Evolutionary conservation across 2,113 vertebrate genomes (phyloP), one percentile per base, ranked within the genome.

Genomic region (Oriolus oriolus): DNA sequence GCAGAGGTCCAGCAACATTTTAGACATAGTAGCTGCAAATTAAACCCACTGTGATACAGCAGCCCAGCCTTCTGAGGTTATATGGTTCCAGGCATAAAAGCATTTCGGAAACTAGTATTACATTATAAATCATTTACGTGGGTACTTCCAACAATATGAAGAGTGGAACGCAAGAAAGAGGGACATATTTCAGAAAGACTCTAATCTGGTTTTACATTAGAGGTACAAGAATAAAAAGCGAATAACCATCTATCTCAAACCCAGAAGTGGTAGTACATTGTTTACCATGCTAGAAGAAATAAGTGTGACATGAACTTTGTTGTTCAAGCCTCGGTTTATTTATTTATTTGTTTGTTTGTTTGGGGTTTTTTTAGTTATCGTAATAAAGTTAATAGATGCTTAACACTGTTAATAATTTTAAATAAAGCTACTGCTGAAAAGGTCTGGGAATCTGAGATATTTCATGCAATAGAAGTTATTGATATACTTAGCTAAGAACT

Each of bases 91-190:
- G 59, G 66, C n/a, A 77, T 59, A 94, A 87, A 87, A 95, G 42
- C 59, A 85, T 76, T 91, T 81, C 13, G 7, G 57, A 91, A 85
- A 87, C 45, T 54, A 68, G 33, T 42, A 87, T 90, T 91, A 42
- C 57, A 35, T 65, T 93, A 87, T 85, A 91, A 91, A 96, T 94
- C 35, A 91, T 73, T 95, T 97, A 73, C 83, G 88, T 65, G 66
- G 30, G 42, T 79, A 87, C 45, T 95, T 93, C 42, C 80, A 89
- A 81, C 70, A 95, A 45, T 44, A 81, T 35, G 61, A 89, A 87
- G 66, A 96, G 53, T 68, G 45, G 63, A 95, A 87, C 3, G 1
- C 13, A 73, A 85, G 84, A 63, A 84, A 74, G 57, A 56, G 70
- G 49, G 33, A 60, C 15, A 24, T 91, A 92, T 94, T 94, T 96